Base-by-base conservation (phyloP, 1,140 invertebrate species). In the Trachelipus rathkii region DNA sequence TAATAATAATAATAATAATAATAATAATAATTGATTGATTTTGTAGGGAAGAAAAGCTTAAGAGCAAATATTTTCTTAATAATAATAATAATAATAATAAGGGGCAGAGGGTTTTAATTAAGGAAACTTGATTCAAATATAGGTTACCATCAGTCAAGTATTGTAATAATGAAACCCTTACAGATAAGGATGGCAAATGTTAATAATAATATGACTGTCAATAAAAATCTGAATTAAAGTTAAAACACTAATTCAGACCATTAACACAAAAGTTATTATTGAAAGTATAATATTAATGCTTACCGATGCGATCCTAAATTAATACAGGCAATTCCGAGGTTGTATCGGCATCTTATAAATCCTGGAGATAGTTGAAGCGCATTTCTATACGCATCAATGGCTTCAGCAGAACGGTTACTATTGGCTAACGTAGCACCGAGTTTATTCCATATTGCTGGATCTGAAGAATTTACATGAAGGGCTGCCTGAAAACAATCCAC, bases 271-370 rank as follows among this genome's bases (percentile, higher is more conserved):
- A 33, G 9, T 21, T 19, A 19, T 33, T 9, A 70, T 9, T 10
- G 9, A 71, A 24, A 21, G 15, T 44, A 71, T 1, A 71, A 1
- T 60, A 19, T 60, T 60, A 21, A 33, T 19, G 13, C 84, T 85
- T 86, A 93, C 92, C 89, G 94, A 83, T 98, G 92, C 33, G 94
- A 93, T 82, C 92, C 91, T n/a, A 99, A 88, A 87, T 98, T 97
- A 84, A 98, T 94, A 84, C 97, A 99, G 74, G 95, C 94, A 71
- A 99, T 97, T 10, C 96, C 97, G 73, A 99, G 91, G 87, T 99
- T 99, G 83, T 97, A 99, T 80, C 97, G 89, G 21, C 96, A 95
- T 72, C 97, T 89, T 78, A 99, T 97, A 84, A 97, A 99, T 15
- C 97, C 96, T 5, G 97, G 97, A 72, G 93, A 91, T 43, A 99